phyloP scores from a whole-genome alignment of 1,140 invertebrate species.

The Yoshiicerus persimilis region DNA sequence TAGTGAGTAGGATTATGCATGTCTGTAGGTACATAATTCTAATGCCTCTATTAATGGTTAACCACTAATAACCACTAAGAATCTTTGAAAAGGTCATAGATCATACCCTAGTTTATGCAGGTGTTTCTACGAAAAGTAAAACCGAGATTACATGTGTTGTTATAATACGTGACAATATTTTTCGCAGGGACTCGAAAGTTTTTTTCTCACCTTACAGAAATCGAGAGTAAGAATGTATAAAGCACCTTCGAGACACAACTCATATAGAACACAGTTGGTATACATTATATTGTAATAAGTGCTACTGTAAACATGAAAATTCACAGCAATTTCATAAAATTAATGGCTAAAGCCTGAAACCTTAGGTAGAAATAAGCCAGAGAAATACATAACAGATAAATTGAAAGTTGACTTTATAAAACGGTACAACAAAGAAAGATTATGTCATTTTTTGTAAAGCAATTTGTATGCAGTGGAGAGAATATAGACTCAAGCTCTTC shows the following conservation, averaged over 20 bases:
- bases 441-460: background rate
- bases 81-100: background rate
- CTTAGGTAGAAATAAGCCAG: too few species aligned
- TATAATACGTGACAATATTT: background rate
- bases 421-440: background rate
- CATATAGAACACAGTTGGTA: too few species aligned
- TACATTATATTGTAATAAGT: too few species aligned
- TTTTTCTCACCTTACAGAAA: background rate
- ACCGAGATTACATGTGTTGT: background rate
- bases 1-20: too few species aligned
- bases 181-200: background rate
- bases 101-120: background rate
- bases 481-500: background rate
- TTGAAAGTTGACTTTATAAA: background rate
- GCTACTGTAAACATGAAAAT: too few species aligned
- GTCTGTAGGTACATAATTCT: background rate
- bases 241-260: background rate
- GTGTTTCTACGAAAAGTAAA: background rate
- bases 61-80: background rate
- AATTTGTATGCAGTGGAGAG: background rate
- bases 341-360: background rate
- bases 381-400: too few species aligned
- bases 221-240: background rate
- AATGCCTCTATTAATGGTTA: background rate
- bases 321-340: background rate